Percentiles rank a stretch among this genome's conserved stretches.
Conservation (phyloP, 2,113 vertebrate species). For the Panthera tigris region DNA sequence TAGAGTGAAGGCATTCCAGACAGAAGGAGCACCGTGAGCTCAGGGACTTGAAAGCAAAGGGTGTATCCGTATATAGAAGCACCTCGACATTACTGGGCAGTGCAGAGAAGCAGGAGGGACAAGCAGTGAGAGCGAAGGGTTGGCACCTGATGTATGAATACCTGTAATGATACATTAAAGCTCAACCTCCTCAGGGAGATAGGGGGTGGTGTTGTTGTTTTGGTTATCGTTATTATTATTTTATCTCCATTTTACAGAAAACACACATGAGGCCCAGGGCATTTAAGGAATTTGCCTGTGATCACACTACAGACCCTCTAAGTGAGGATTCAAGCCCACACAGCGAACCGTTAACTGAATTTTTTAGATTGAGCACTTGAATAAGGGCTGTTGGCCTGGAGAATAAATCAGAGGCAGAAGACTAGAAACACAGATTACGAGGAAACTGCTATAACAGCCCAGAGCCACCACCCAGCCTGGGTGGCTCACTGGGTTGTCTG, state of each 20-base stretch:
- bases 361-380: background rate
- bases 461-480: no score
- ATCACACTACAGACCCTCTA: background rate
- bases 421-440: background rate
- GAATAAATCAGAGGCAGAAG: background rate
- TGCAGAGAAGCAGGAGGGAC: background rate
- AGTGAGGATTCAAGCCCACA: background rate
- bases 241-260: constrained; percentile 29
- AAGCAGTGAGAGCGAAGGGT: background rate
- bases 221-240: background rate
- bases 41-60: background rate
- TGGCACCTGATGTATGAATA: background rate
- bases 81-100: background rate
- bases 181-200: background rate
- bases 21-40: background rate
- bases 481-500: no score
- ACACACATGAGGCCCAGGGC: background rate
- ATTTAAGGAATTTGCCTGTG: background rate
- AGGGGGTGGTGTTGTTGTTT: background rate
- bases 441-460: background rate
- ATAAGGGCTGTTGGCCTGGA: background rate
- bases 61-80: background rate
- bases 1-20: background rate
- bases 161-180: background rate
- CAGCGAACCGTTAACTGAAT: background rate